Percentiles rank a stretch among this genome's conserved stretches.
phyloP scores from a whole-genome alignment of 2,888 invertebrate genomes.

The Volucella inanis region DNA sequence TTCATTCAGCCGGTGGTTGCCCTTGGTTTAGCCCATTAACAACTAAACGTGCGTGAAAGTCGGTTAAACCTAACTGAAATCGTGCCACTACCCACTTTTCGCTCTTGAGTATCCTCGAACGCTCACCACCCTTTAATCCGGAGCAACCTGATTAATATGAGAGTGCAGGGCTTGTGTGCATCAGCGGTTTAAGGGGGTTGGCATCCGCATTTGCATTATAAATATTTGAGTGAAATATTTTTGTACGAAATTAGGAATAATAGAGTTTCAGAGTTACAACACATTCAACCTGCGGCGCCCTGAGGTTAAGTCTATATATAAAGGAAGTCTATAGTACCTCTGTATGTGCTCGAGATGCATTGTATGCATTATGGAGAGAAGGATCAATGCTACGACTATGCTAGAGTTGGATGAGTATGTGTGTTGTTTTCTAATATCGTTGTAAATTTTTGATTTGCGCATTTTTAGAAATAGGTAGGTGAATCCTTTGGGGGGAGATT shows the following conservation, averaged over 20 bases:
- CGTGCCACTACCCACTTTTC: slow-evolving; percentile 9
- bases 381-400: too few species aligned
- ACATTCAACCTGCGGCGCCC: not conserved
- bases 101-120: not conserved
- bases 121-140: not conserved
- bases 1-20: not conserved
- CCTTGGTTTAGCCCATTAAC: slow-evolving; percentile 40
- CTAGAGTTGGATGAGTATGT: too few species aligned
- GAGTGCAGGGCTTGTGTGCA: not conserved
- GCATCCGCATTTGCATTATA: slow-evolving; percentile 51
- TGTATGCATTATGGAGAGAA: too few species aligned
- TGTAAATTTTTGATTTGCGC: too few species aligned
- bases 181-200: slow-evolving; percentile 6
- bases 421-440: too few species aligned
- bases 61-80: slow-evolving; percentile 45
- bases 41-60: slow-evolving; percentile 67
- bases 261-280: not conserved
- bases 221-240: slow-evolving; percentile 53
- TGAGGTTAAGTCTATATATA: not conserved
- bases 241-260: slow-evolving; percentile 34
- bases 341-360: too few species aligned
- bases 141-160: too few species aligned
- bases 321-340: not conserved
- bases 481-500: too few species aligned
- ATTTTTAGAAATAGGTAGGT: too few species aligned